Conservation (phyloP, 1,140 invertebrate species). For the Orchesella cincta region DNA sequence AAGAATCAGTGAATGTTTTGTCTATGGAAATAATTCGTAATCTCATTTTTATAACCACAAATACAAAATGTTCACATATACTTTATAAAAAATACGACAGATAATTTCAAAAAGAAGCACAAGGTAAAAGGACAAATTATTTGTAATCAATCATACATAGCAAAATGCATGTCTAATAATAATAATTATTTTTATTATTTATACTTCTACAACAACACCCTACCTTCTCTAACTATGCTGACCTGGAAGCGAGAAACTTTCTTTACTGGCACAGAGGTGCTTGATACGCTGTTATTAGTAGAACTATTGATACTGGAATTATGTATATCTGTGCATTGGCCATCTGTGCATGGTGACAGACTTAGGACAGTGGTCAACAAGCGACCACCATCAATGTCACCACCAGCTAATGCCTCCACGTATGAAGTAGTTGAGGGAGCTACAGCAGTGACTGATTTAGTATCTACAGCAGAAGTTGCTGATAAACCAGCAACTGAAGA, state of each 20-base stretch:
- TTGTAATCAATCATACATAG: too few species aligned
- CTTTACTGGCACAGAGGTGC: constrained; percentile 57
- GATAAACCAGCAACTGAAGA: too few species aligned
- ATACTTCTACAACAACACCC: neutral
- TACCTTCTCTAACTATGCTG: constrained; percentile 58
- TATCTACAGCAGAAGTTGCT: neutral
- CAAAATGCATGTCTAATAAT: too few species aligned
- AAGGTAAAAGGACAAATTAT: too few species aligned
- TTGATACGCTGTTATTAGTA: constrained; percentile 35
- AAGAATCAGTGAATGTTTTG: too few species aligned
- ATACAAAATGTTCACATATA: neutral
- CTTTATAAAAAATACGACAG: neutral
- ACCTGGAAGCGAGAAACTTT: constrained; percentile 62
- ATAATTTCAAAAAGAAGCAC: neutral
- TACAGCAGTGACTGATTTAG: neutral
- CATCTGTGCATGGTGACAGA: too few species aligned
- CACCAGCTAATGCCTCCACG: constrained; percentile 36
- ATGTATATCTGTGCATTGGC: too few species aligned
- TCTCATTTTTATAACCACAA: too few species aligned
- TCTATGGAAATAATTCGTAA: neutral
- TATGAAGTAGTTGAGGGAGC: constrained; percentile 36
- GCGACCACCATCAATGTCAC: constrained; percentile 43
- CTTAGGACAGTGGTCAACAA: constrained; percentile 52
- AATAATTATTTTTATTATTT: too few species aligned
- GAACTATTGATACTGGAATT: neutral